phyloP scores from a whole-genome alignment of 1,140 invertebrate genomes.

The Drosophila lacteicornis region DNA sequence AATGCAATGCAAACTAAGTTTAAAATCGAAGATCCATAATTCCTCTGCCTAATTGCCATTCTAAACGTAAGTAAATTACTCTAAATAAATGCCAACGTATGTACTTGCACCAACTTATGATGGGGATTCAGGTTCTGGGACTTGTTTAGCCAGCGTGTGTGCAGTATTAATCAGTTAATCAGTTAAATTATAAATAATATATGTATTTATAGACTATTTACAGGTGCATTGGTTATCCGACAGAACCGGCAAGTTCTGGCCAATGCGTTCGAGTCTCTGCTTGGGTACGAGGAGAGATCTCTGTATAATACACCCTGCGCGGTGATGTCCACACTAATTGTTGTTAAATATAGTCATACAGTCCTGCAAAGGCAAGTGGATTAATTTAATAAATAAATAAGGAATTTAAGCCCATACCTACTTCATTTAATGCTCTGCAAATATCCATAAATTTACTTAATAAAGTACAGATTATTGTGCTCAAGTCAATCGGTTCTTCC shows the following conservation, averaged over 20 bases:
- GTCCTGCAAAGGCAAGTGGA: conserved; percentile 61
- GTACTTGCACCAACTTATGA: conserved; percentile 25
- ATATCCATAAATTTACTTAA: conserved; percentile 82
- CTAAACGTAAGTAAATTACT: conserved; percentile 37
- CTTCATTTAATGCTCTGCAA: conserved; percentile 85
- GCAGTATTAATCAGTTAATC: conserved; percentile 53
- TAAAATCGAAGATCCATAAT: conserved; percentile 43
- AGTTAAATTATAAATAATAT: conserved; percentile 50
- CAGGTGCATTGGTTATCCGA: conserved; percentile 83
- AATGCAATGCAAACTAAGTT: conserved; percentile 47
- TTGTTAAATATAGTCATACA: conserved; percentile 82
- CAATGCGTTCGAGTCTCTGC: conserved; percentile 80
- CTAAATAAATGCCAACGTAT: conserved; percentile 54
- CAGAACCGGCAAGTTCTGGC: conserved; percentile 59
- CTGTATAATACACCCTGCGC: conserved; percentile 84
- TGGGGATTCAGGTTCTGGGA: not conserved
- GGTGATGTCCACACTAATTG: conserved; percentile 84
- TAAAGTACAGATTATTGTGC: conserved; percentile 83
- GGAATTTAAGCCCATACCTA: conserved; percentile 32
- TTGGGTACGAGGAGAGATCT: conserved; percentile 84
- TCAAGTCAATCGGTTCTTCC: conserved; percentile 73
- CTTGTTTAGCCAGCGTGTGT: conserved; percentile 43
- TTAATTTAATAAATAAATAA: not conserved
- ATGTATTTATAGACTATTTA: conserved; percentile 80
- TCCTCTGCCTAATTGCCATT: conserved; percentile 26